Percentiles rank a stretch among this genome's conserved stretches.
phyloP scores from a whole-genome alignment of 1,140 invertebrate genomes.

The Olivierus martensii region DNA sequence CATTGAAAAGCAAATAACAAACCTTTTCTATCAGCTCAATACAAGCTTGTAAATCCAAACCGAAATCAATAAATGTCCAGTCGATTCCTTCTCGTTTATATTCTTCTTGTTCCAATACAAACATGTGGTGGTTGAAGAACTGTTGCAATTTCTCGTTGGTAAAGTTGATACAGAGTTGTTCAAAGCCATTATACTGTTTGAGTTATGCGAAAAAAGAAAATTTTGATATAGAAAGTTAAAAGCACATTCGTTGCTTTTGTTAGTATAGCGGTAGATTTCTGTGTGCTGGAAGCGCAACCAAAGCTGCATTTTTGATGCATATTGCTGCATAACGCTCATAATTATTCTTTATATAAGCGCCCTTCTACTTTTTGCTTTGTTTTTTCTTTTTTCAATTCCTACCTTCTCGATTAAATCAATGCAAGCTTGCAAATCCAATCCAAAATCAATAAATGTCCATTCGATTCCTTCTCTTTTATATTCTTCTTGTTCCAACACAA shows the following conservation, averaged over 20 bases:
- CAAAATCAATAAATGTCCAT: constrained; percentile 45
- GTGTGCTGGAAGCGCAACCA: not conserved
- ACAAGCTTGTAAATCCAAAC: constrained; percentile 95
- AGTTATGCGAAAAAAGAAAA: not conserved
- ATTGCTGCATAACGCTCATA: no score
- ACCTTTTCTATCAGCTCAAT: constrained; percentile 99
- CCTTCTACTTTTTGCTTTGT: not conserved
- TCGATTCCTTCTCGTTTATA: constrained; percentile 96
- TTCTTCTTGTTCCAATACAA: constrained; percentile 99
- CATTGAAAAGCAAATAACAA: constrained; percentile 24
- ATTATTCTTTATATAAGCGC: no score
- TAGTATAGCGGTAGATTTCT: constrained; percentile 1
- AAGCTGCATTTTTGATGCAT: no score
- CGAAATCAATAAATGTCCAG: constrained; percentile 99
- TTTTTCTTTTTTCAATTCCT: constrained; percentile 1
- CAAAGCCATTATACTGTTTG: constrained; percentile 92
- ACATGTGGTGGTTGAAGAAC: constrained; percentile 99
- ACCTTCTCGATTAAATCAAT: constrained; percentile 24
- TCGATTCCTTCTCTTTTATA: constrained; percentile 42
- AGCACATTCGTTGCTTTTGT: not conserved
- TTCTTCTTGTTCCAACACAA: constrained; percentile 42
- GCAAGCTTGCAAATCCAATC: constrained; percentile 38
- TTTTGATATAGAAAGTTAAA: no score
- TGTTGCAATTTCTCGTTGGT: constrained; percentile 99
- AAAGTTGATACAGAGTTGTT: constrained; percentile 99